phyloP scores from a whole-genome alignment of 2,888 invertebrate species.

The Callimorpha dominula region DNA sequence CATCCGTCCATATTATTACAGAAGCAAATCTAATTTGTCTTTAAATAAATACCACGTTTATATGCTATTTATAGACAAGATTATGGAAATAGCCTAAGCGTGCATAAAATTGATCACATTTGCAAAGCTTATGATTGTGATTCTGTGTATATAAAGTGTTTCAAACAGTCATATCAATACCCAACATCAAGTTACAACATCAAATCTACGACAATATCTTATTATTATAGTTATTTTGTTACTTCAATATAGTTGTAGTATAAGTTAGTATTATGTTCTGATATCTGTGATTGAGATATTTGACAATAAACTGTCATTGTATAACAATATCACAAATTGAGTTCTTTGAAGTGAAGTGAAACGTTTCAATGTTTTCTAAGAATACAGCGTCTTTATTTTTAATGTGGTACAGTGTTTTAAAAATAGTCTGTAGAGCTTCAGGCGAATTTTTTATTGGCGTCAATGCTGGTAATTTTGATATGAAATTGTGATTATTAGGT shows the following conservation, averaged over 20 bases:
- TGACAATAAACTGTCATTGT: background rate
- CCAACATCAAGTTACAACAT: background rate
- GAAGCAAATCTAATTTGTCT: background rate
- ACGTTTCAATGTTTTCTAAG: conserved; percentile 26
- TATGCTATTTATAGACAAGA: background rate
- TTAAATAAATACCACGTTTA: background rate
- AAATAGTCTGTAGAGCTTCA: conserved; percentile 17
- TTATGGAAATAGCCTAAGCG: background rate
- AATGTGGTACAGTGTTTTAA: conserved; percentile 13
- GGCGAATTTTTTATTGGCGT: conserved; percentile 5
- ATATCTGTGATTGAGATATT: no score
- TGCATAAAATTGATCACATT: background rate
- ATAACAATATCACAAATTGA: background rate
- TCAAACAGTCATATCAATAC: background rate
- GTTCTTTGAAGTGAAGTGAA: background rate
- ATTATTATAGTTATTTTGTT: background rate
- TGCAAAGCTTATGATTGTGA: background rate
- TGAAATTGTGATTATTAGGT: background rate
- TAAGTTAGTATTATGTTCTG: no score
- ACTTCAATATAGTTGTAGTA: background rate
- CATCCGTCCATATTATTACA: background rate
- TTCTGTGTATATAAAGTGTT: background rate
- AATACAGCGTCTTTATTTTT: conserved; percentile 36
- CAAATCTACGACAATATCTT: background rate
- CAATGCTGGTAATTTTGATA: conserved; percentile 25